Conservation (phyloP, 2,113 vertebrate genomes). For the Dunckerocampus dactyliophorus region DNA sequence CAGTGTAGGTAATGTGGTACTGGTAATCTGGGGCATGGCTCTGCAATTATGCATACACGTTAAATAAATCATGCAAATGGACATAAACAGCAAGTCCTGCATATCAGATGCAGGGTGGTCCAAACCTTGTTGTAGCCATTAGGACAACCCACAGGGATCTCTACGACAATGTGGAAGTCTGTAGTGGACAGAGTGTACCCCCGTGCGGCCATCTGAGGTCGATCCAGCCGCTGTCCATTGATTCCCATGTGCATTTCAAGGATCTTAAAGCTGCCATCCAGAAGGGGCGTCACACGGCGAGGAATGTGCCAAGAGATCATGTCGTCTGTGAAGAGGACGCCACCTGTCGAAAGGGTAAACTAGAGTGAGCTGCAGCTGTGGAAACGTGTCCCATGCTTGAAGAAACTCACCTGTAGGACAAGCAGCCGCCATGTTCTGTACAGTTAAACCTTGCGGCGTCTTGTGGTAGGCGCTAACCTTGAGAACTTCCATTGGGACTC, state of each 20-base stretch:
- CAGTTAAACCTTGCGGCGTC: conserved; percentile 34
- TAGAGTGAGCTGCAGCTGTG: no score
- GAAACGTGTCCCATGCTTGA: background rate
- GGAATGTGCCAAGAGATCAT: conserved; percentile 77
- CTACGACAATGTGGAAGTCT: conserved; percentile 58
- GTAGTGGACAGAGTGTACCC: conserved; percentile 62
- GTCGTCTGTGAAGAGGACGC: conserved; percentile 57
- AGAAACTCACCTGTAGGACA: conserved; percentile 64
- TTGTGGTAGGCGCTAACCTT: conserved; percentile 74
- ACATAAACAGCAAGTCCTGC: background rate
- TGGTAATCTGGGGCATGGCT: conserved; percentile 64
- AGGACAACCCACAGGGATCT: conserved; percentile 76
- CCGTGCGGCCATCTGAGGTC: conserved; percentile 60
- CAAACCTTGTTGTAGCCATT: conserved; percentile 81
- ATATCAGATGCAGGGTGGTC: background rate
- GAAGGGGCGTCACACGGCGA: conserved; percentile 59
- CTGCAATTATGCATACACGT: conserved; percentile 51
- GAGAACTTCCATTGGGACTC: conserved; percentile 73
- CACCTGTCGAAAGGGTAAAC: conserved; percentile 56
- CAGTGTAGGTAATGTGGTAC: conserved; percentile 61
- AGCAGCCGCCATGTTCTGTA: conserved; percentile 55
- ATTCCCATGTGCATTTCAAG: conserved; percentile 72
- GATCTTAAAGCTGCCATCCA: conserved; percentile 45
- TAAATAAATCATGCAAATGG: conserved; percentile 28
- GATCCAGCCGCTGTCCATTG: conserved; percentile 68